Percentiles rank a stretch among this genome's conserved stretches.
Conservation (phyloP, 2,113 vertebrate genomes). For the Epinephelus lanceolatus region DNA sequence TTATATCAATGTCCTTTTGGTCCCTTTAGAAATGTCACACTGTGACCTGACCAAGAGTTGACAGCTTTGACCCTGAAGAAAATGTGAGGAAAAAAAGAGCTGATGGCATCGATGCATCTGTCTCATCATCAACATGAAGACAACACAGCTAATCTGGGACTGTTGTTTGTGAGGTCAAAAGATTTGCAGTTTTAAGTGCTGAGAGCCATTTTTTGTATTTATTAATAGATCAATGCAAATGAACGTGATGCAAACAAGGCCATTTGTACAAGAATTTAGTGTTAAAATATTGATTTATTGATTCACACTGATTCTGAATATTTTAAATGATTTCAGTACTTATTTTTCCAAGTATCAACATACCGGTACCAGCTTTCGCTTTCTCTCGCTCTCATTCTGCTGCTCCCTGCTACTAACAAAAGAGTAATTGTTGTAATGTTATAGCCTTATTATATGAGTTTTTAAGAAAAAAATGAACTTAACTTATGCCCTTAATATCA, state of each 20-base stretch:
- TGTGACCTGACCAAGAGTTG: conserved; percentile 1
- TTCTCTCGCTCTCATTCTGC: too few species aligned
- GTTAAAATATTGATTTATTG: too few species aligned
- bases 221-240: background rate
- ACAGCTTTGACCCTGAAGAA: conserved; percentile 15
- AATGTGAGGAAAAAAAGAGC: background rate
- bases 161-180: background rate
- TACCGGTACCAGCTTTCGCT: too few species aligned
- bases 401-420: too few species aligned
- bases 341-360: too few species aligned
- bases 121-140: background rate
- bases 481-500: too few species aligned
- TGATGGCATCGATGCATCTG: background rate
- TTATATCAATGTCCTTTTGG: conserved; percentile 2
- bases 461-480: too few species aligned
- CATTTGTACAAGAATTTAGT: background rate
- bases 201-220: background rate
- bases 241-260: too few species aligned
- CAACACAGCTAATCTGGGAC: background rate
- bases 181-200: background rate
- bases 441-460: too few species aligned
- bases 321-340: too few species aligned
- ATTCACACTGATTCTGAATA: too few species aligned
- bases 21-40: conserved; percentile 37
- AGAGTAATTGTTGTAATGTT: too few species aligned